Base-by-base conservation (phyloP, 2,888 invertebrate species). In the Lasioglossum malachurum region DNA sequence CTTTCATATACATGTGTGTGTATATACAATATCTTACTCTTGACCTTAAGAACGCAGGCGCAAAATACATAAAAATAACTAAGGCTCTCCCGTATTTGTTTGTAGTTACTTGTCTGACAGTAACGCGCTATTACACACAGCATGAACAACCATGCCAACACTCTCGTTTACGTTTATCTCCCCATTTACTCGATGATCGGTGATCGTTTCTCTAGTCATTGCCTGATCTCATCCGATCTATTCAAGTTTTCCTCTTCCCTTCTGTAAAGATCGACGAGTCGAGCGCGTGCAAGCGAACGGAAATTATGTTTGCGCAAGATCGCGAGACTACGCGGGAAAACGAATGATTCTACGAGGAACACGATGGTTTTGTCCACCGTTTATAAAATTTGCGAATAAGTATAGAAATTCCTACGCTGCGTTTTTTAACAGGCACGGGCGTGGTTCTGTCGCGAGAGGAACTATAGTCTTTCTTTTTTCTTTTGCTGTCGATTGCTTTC, bases 11-110 rank as follows among this genome's bases (percentile, higher is more conserved):
- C 83, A 75, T 87, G 46, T 77, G 31, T 73, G 74, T 81, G 78
- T 89, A 85, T 90, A 83, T 89, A 90, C 84, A 90, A 86, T 91
- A 90, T 90, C 83, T 90, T 88, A 89, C 38, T 90, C 89, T 89
- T 87, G 88, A 87, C 60, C 85, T 91, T 85, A 87, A 89, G 60
- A 88, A 88, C 82, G 86, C 82, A 88, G 71, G 83, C 77, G 77
- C 78, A 84, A 41, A 81, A 89, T 87, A 85, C 82, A 88, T 84
- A 73, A 87, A 84, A 85, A 87, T 90, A 88, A 90, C 84, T 84
- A 84, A 87, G 78, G 76, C 67, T 88, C 73, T 89, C 64, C 75
- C 71, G 35, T 77, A 77, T 88, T 86, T 86, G 53, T 88, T 87
- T 72, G 49, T 31, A 82, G 38, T 87, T 82, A 75, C 73, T 79